These are phyloP conservation scores for Trematocara nigrifrons DNA, from an alignment of 2,113 vertebrate species.

Conservation along the genomic window DNA sequence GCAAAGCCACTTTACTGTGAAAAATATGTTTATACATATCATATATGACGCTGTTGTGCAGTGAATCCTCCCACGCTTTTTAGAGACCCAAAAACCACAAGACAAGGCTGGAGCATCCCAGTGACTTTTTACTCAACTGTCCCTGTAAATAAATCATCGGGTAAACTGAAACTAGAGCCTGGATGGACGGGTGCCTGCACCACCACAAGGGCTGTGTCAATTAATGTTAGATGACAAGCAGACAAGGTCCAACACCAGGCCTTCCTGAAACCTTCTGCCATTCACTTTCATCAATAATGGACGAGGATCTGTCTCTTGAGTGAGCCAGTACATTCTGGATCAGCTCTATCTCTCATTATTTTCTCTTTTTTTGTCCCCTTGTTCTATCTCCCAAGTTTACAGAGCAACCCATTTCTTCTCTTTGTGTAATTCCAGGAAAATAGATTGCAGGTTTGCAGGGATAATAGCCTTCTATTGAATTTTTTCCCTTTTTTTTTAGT, in stretches of 20 bases:
- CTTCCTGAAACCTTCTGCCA: conserved; percentile 30
- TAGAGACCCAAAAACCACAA: background rate
- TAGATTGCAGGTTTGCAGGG: conserved; percentile 17
- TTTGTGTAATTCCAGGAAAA: conserved; percentile 22
- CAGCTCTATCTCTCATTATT: background rate
- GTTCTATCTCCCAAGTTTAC: background rate
- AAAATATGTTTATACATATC: background rate
- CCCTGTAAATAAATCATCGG: conserved; percentile 56
- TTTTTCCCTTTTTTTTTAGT: background rate
- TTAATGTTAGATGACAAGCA: conserved; percentile 57
- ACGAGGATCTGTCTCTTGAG: conserved; percentile 17
- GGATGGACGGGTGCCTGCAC: conserved; percentile 4
- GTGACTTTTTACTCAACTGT: conserved; percentile 15
- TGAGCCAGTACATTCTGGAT: background rate
- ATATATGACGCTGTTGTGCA: background rate
- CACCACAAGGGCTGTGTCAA: conserved; percentile 37
- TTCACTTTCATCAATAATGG: conserved; percentile 64
- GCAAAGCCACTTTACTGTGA: background rate
- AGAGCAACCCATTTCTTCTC: background rate
- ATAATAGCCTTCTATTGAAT: conserved; percentile 37
- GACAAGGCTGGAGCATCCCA: background rate
- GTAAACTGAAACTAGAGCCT: conserved; percentile 44
- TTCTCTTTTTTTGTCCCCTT: background rate
- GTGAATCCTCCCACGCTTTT: background rate
- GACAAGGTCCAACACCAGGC: conserved; percentile 16